These are phyloP conservation scores for Drosophila hydei DNA, from an alignment of 1,140 invertebrate genomes.

Conservation along the genomic window DNA sequence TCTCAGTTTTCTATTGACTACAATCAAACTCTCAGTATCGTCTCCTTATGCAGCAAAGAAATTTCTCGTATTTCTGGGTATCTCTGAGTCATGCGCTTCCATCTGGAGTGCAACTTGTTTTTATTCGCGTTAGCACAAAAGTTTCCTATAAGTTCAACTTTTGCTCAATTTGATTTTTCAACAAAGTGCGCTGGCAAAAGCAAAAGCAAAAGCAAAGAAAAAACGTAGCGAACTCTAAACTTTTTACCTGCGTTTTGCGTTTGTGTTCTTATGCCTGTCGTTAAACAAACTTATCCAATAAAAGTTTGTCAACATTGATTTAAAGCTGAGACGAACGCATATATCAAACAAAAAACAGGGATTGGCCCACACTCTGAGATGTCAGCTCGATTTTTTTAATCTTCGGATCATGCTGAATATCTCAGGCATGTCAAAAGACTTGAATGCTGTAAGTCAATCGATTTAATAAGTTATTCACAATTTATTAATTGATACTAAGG, in stretches of 20 bases:
- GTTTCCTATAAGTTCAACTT: constrained; percentile 62
- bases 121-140: constrained; percentile 39
- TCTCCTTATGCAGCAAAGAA: too few relatives aligned
- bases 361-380: constrained; percentile 6
- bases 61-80: constrained; percentile 4
- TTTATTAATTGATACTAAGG: background rate
- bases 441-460: background rate
- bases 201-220: constrained; percentile 32
- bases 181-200: constrained; percentile 50
- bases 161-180: constrained; percentile 82
- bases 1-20: too few relatives aligned
- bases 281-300: constrained; percentile 84
- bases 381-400: constrained; percentile 39
- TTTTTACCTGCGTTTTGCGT: constrained; percentile 70
- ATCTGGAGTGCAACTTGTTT: constrained; percentile 4
- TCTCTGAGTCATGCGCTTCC: background rate
- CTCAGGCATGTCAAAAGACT: background rate
- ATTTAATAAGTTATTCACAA: constrained; percentile 8
- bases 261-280: constrained; percentile 59
- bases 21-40: too few relatives aligned
- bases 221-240: constrained; percentile 48
- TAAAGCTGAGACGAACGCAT: constrained; percentile 76
- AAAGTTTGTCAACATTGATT: constrained; percentile 84
- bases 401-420: background rate
- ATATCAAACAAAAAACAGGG: constrained; percentile 53